Evolutionary conservation across 2,113 vertebrate genomes (phyloP).

Genomic region (Myanophis thanlyinensis): DNA sequence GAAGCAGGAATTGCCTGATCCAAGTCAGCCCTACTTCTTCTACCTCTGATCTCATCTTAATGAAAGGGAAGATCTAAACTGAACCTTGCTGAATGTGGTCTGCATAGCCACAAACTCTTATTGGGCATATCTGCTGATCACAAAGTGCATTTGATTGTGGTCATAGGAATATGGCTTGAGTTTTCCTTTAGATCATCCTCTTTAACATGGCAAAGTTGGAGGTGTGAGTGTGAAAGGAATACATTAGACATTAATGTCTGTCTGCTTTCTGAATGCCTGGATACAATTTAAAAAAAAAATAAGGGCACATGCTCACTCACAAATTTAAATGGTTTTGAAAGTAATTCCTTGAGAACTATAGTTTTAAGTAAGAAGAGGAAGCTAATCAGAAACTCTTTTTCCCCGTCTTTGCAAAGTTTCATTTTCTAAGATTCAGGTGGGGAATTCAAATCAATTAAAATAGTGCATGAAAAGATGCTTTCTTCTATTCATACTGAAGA

Average conservation of each 20-base stretch:
- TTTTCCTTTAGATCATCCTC: background rate
- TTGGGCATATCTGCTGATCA: background rate
- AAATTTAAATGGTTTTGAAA: background rate
- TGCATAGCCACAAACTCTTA: background rate
- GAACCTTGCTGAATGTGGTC: background rate
- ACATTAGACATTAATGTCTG: background rate
- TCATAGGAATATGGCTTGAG: background rate
- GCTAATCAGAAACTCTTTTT: background rate
- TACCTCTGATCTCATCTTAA: background rate
- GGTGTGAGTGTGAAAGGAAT: background rate
- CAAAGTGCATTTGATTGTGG: background rate
- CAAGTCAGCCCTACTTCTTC: background rate
- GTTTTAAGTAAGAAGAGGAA: background rate
- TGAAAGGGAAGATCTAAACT: background rate
- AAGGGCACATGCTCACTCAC: background rate
- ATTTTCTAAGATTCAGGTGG: background rate
- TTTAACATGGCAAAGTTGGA: background rate
- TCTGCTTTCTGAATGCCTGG: background rate
- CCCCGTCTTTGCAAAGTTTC: background rate
- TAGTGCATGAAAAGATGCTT: background rate
- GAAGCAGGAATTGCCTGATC: background rate
- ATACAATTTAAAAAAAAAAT: too few relatives aligned
- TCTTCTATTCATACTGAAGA: background rate
- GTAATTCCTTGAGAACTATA: background rate
- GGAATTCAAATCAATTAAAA: background rate